Percentiles rank a stretch among this genome's conserved stretches.
Evolutionary conservation across 2,888 invertebrate genomes (phyloP).

Genomic region (Yponomeuta cagnagella): DNA sequence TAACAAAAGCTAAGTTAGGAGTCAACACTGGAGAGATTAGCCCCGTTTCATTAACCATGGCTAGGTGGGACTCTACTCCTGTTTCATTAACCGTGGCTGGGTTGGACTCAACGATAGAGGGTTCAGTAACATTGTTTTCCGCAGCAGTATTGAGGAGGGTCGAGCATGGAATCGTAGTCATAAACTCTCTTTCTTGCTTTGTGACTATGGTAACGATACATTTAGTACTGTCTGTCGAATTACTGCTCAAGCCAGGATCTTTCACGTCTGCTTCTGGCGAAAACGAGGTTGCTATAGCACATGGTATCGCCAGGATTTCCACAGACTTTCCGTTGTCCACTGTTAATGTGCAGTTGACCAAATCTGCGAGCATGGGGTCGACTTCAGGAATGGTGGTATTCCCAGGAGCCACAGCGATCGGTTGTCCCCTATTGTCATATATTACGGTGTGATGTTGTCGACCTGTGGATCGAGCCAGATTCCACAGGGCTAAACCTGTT

Average conservation of each 20-base stretch:
- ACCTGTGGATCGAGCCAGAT: conserved; percentile 65
- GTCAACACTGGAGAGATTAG: not conserved
- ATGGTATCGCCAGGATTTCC: conserved; percentile 66
- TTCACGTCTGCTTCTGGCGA: conserved; percentile 63
- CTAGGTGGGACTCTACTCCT: not conserved
- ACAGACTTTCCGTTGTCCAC: conserved; percentile 53
- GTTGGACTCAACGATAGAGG: conserved; percentile 29
- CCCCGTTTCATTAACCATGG: not conserved
- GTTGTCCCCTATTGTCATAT: conserved; percentile 66
- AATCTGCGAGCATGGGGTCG: conserved; percentile 58
- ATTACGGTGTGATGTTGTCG: conserved; percentile 60
- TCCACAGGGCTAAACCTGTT: conserved; percentile 69
- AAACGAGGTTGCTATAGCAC: conserved; percentile 69
- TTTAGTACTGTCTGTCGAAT: conserved; percentile 52
- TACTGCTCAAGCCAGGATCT: conserved; percentile 38
- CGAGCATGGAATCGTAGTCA: conserved; percentile 69
- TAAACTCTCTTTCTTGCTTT: conserved; percentile 57
- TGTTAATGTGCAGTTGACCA: conserved; percentile 65
- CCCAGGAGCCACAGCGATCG: conserved; percentile 57
- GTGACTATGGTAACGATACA: conserved; percentile 63
- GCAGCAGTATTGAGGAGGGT: conserved; percentile 61
- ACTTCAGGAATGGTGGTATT: conserved; percentile 45
- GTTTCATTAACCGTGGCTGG: not conserved
- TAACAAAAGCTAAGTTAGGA: not conserved
- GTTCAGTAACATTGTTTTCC: conserved; percentile 68